These are phyloP conservation scores for Cephalopterus ornatus DNA, from an alignment of 2,113 vertebrate species.

Conservation along the genomic window DNA sequence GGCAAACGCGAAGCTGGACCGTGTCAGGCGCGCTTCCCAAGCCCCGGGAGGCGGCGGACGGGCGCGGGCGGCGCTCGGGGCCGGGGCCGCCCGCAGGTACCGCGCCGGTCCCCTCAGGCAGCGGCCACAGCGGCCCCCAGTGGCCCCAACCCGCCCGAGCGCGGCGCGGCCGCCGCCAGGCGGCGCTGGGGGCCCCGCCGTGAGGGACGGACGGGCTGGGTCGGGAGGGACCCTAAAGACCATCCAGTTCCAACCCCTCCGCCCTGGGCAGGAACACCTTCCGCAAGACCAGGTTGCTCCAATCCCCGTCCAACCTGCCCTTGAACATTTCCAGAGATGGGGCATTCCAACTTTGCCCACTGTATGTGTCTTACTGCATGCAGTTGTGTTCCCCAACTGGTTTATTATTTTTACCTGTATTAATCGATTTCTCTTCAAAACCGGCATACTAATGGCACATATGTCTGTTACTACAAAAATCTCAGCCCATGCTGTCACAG, in stretches of 20 bases:
- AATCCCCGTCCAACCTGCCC: too few relatives aligned
- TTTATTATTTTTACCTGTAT: rapidly evolving
- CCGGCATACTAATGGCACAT: rapidly evolving
- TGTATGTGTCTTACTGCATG: rapidly evolving
- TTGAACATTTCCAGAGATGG: neutral
- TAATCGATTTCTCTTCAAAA: neutral
- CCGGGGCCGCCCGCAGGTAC: neutral
- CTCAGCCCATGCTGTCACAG: neutral
- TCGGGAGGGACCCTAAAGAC: neutral
- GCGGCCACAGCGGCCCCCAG: neutral
- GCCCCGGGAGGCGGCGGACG: neutral
- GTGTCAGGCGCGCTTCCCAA: neutral
- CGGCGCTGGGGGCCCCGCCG: neutral
- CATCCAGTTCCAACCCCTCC: neutral
- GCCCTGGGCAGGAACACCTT: neutral
- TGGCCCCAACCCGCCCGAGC: neutral
- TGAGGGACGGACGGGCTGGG: neutral
- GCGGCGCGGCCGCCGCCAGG: neutral
- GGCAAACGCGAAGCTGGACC: neutral
- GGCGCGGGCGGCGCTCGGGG: neutral
- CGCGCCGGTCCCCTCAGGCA: neutral
- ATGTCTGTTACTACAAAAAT: neutral
- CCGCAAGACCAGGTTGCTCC: neutral
- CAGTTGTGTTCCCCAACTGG: rapidly evolving
- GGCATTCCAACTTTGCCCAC: too few relatives aligned